Evolutionary conservation across 2,113 vertebrate genomes (phyloP).

Genomic region (Fregetta grallaria): DNA sequence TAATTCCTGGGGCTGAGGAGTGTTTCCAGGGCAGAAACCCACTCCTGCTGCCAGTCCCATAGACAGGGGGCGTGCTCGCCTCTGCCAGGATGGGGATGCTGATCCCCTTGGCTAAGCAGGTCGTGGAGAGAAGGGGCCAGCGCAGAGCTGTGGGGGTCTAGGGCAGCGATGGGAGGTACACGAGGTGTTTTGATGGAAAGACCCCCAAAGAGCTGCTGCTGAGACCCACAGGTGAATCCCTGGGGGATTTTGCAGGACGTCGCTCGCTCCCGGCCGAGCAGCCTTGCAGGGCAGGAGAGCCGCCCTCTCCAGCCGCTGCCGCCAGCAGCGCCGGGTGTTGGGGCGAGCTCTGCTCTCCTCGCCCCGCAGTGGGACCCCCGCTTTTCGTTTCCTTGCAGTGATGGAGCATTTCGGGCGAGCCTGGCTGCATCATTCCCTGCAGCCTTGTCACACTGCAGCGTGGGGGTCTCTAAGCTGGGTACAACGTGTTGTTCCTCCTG

Average conservation of each 20-base stretch:
- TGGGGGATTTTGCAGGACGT: background rate
- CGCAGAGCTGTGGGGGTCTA: background rate
- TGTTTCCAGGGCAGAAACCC: background rate
- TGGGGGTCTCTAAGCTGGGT: background rate
- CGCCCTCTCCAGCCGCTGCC: background rate
- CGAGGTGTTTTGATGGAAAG: background rate
- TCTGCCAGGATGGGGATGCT: background rate
- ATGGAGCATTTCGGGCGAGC: background rate
- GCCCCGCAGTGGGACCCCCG: rapidly evolving
- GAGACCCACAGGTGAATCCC: background rate
- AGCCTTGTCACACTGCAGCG: background rate
- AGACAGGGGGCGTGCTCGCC: background rate
- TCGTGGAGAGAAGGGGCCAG: background rate
- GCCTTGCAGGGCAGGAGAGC: background rate
- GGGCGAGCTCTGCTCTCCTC: background rate
- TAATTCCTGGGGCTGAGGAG: background rate
- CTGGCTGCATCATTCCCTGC: background rate
- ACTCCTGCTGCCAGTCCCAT: rapidly evolving
- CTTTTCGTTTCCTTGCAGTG: background rate
- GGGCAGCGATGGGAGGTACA: background rate
- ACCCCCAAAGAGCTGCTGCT: background rate
- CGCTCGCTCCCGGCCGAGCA: rapidly evolving
- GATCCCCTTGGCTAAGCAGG: background rate
- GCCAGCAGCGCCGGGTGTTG: background rate
- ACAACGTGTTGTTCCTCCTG: background rate